These are phyloP conservation scores for Drosophila dunni DNA, from an alignment of 1,140 invertebrate species.

Conservation along the genomic window DNA sequence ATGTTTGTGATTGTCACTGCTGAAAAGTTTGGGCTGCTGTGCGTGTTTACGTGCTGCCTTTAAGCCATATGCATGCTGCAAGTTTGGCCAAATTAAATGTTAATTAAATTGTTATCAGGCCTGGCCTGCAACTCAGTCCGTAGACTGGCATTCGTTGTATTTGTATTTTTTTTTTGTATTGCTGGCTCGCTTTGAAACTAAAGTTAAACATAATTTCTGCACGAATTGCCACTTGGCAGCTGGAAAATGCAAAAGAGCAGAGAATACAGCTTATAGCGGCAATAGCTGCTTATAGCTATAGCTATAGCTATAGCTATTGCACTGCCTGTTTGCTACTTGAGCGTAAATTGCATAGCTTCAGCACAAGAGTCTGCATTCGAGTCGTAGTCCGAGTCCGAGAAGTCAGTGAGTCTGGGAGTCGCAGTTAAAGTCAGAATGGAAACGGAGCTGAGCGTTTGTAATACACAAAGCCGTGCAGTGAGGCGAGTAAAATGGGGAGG, in stretches of 20 bases:
- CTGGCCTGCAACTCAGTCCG: background rate
- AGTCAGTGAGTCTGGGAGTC: slow-evolving; percentile 19
- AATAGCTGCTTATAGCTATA: slow-evolving; percentile 39
- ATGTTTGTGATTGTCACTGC: slow-evolving; percentile 62
- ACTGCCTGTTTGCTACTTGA: slow-evolving; percentile 61
- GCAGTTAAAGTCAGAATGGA: slow-evolving; percentile 42
- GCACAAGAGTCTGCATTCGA: slow-evolving; percentile 26
- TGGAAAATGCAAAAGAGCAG: slow-evolving; percentile 36
- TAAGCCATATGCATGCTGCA: slow-evolving; percentile 46
- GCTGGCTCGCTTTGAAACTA: slow-evolving; percentile 70
- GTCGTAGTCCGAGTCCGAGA: slow-evolving; percentile 36
- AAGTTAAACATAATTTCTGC: slow-evolving; percentile 82
- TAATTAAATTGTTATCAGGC: slow-evolving; percentile 77
- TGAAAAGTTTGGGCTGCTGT: slow-evolving; percentile 39
- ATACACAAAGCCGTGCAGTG: slow-evolving; percentile 65
- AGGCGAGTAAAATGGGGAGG: slow-evolving; percentile 53
- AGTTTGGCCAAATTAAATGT: slow-evolving; percentile 77
- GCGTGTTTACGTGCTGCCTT: slow-evolving; percentile 22
- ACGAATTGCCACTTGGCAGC: slow-evolving; percentile 74
- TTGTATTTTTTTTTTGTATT: slow-evolving; percentile 22
- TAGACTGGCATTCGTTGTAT: background rate
- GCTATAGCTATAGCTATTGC: slow-evolving; percentile 23
- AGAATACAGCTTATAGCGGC: slow-evolving; percentile 44
- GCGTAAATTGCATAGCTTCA: slow-evolving; percentile 73
- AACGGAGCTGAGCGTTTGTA: background rate